phyloP scores from a whole-genome alignment of 1,140 invertebrate genomes.

The Araneus ventricosus region DNA sequence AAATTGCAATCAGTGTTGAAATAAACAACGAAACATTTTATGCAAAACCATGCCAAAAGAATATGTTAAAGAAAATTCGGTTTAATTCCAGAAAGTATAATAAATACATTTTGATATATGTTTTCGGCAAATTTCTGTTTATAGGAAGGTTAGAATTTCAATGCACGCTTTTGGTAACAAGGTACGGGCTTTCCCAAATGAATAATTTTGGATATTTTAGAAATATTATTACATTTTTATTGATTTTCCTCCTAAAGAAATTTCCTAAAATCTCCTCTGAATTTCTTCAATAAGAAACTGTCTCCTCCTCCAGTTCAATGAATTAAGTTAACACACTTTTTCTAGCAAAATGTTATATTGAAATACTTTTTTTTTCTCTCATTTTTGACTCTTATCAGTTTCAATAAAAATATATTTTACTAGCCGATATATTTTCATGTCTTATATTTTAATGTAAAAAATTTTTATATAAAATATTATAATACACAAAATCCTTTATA shows the following conservation, averaged over 20 bases:
- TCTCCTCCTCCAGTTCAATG: no score
- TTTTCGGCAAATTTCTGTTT: not conserved
- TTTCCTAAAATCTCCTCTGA: not conserved
- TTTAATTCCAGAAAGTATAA: not conserved
- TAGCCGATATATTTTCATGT: no score
- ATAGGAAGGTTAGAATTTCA: not conserved
- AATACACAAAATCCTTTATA: no score
- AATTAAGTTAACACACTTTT: no score
- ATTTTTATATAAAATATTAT: no score
- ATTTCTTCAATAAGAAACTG: no score
- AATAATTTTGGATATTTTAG: not conserved
- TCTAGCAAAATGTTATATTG: no score
- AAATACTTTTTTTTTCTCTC: no score
- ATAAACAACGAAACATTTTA: not conserved
- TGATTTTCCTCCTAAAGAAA: not conserved
- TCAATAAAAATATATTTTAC: no score
- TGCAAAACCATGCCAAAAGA: not conserved
- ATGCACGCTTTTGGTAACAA: not conserved
- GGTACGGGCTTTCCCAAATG: not conserved
- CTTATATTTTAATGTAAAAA: no score
- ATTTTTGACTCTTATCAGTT: no score
- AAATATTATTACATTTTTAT: not conserved
- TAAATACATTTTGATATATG: not conserved
- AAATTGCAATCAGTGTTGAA: constrained; percentile 17
- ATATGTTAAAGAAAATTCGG: not conserved